Conservation (phyloP, 2,888 invertebrate species). For the Gymnoscelis rufifasciata region DNA sequence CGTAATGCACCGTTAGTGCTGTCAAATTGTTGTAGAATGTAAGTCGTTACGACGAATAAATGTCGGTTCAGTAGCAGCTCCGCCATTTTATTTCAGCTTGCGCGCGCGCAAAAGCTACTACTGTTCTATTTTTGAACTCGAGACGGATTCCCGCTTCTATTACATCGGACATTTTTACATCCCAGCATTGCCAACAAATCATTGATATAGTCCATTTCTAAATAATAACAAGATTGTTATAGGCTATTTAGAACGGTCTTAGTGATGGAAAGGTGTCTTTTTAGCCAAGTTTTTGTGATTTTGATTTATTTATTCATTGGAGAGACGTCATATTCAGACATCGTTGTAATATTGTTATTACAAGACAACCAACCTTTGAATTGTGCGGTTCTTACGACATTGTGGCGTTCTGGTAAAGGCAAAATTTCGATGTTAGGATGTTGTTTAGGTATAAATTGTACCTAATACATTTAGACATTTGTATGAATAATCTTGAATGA, state of each 20-base stretch:
- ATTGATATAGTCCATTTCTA: slow-evolving; percentile 64
- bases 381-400: too few relatives aligned
- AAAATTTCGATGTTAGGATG: too few relatives aligned
- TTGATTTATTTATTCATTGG: slow-evolving; percentile 53
- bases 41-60: slow-evolving; percentile 53
- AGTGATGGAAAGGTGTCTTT: slow-evolving; percentile 63
- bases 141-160: slow-evolving; percentile 59
- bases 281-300: slow-evolving; percentile 49
- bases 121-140: slow-evolving; percentile 54
- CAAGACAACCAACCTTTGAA: too few relatives aligned
- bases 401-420: too few relatives aligned
- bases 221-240: slow-evolving; percentile 73
- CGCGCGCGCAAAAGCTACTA: slow-evolving; percentile 49
- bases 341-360: too few relatives aligned
- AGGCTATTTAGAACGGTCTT: slow-evolving; percentile 66
- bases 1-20: slow-evolving; percentile 43
- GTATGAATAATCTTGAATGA: too few relatives aligned
- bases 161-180: slow-evolving; percentile 63
- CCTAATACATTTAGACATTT: too few relatives aligned
- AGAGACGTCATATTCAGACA: slow-evolving; percentile 48
- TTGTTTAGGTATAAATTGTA: too few relatives aligned
- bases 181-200: slow-evolving; percentile 68
- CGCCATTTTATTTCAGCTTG: slow-evolving; percentile 57
- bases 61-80: slow-evolving; percentile 51
- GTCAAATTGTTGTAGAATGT: slow-evolving; percentile 53